Evolutionary conservation across 2,888 invertebrate genomes (phyloP).

Genomic region (Cataglyphis albicans): DNA sequence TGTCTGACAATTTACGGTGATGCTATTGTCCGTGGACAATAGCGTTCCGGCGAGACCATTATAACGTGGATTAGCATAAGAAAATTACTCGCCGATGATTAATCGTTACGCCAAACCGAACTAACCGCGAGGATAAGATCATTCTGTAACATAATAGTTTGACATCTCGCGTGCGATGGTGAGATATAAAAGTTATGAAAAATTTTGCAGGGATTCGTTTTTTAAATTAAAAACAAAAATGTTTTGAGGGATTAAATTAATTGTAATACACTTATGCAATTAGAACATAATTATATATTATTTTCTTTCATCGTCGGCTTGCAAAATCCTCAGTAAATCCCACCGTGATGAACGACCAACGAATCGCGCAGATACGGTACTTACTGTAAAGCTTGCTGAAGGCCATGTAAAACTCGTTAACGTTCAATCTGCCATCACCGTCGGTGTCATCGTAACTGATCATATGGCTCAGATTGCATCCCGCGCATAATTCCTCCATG

Average conservation of each 20-base stretch:
- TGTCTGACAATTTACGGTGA: constrained; percentile 54
- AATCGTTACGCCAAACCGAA: background rate
- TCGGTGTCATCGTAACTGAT: constrained; percentile 90
- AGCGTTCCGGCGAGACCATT: constrained; percentile 32
- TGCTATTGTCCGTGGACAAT: constrained; percentile 50
- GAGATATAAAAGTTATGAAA: background rate
- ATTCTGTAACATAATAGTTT: constrained; percentile 6
- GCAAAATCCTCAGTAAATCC: constrained; percentile 20
- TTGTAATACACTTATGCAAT: background rate
- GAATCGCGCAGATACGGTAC: constrained; percentile 78
- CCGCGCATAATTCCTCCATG: constrained; percentile 88
- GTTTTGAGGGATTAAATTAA: background rate
- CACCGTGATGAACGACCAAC: constrained; percentile 4
- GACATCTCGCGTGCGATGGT: background rate
- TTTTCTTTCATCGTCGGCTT: background rate
- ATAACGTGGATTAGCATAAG: constrained; percentile 42
- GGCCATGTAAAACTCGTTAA: constrained; percentile 91
- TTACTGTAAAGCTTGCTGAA: constrained; percentile 92
- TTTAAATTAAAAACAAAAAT: constrained; percentile 6
- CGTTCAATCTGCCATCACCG: constrained; percentile 89
- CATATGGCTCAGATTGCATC: constrained; percentile 90
- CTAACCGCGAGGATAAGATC: constrained; percentile 14
- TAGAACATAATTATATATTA: background rate
- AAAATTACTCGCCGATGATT: constrained; percentile 34
- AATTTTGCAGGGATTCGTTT: background rate